Percentiles rank a stretch among this genome's conserved stretches.
These are phyloP conservation scores for Hydrophis major DNA, from an alignment of 2,797 vertebrate genomes.

Conservation along the genomic window DNA sequence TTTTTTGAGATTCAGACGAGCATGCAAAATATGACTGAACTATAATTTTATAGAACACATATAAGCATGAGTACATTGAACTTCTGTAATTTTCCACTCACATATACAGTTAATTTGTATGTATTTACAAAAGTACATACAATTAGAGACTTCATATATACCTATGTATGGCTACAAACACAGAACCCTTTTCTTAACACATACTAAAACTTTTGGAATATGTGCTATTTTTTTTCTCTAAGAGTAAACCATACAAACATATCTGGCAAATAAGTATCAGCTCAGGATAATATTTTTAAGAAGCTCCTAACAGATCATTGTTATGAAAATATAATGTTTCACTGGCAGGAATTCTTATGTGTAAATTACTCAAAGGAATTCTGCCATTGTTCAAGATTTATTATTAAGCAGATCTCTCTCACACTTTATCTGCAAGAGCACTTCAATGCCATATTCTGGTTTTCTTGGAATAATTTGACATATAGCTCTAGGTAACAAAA, in stretches of 20 bases:
- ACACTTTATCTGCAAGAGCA: constrained; percentile 11
- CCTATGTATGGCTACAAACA: neutral
- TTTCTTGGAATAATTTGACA: constrained; percentile 57
- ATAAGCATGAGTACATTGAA: neutral
- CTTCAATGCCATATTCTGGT: constrained; percentile 40
- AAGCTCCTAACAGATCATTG: constrained; percentile 42
- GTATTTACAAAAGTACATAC: constrained; percentile 13
- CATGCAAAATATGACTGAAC: neutral
- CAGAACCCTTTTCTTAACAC: neutral
- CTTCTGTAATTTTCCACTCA: neutral
- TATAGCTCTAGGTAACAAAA: constrained; percentile 63
- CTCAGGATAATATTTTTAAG: constrained; percentile 54
- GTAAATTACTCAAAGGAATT: constrained; percentile 45
- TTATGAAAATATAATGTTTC: constrained; percentile 56
- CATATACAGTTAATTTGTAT: neutral
- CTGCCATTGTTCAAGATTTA: constrained; percentile 49
- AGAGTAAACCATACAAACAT: constrained; percentile 9
- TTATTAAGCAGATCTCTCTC: constrained; percentile 23
- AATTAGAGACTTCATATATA: neutral
- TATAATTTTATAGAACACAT: neutral
- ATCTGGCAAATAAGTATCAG: constrained; percentile 46
- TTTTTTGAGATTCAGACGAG: neutral
- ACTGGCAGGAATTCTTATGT: constrained; percentile 31
- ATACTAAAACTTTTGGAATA: neutral
- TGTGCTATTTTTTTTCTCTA: neutral